phyloP scores from a whole-genome alignment of 2,888 invertebrate genomes.

The Hybos culiciformis region DNA sequence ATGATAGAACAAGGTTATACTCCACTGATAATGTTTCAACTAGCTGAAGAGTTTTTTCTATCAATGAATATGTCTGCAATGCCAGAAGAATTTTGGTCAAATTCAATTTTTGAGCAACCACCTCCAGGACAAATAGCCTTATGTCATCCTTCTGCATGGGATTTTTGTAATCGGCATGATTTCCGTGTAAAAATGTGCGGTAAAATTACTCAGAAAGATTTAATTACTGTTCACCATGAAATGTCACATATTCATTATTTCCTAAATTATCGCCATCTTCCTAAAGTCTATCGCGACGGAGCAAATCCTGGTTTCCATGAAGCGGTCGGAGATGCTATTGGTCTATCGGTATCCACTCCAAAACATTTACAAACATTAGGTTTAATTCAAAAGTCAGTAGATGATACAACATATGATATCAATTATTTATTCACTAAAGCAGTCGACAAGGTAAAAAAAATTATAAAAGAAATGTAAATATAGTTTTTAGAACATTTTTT shows the following conservation, averaged over 20 bases:
- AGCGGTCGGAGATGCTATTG: constrained; percentile 80
- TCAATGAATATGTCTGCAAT: constrained; percentile 77
- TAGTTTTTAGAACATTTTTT: neutral
- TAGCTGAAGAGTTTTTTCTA: constrained; percentile 83
- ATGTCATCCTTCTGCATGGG: constrained; percentile 89
- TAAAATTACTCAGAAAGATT: constrained; percentile 68
- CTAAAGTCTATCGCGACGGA: constrained; percentile 76
- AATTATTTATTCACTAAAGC: constrained; percentile 76
- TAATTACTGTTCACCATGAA: constrained; percentile 82
- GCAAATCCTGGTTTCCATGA: constrained; percentile 94
- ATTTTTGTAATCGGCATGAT: constrained; percentile 80
- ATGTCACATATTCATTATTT: constrained; percentile 87
- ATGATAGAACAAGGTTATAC: constrained; percentile 78
- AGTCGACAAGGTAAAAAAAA: constrained; percentile 55
- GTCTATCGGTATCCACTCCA: constrained; percentile 72
- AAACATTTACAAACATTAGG: constrained; percentile 74
- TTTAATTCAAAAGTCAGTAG: constrained; percentile 63
- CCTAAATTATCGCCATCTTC: constrained; percentile 65
- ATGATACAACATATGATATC: constrained; percentile 68
- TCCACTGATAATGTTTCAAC: constrained; percentile 66
- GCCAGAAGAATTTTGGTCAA: constrained; percentile 78
- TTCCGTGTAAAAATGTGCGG: constrained; percentile 82
- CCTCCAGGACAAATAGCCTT: constrained; percentile 53
- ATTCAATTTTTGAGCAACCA: constrained; percentile 72
- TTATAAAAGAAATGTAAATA: neutral